These are phyloP conservation scores for Aradus depressus DNA, from an alignment of 2,888 invertebrate species.

Conservation along the genomic window DNA sequence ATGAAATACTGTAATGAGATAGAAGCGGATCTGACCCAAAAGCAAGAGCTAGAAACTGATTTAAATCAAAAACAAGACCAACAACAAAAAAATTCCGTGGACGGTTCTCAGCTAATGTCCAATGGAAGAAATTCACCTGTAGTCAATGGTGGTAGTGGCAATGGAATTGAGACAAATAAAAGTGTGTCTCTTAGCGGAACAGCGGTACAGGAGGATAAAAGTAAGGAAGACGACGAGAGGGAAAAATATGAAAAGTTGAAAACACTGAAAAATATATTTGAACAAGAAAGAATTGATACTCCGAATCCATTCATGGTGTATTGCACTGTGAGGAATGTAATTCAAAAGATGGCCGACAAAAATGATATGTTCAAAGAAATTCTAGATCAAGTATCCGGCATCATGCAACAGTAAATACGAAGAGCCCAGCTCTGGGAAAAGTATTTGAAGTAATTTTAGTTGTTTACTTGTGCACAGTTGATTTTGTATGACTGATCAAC, in stretches of 20 bases:
- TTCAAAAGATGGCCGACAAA: conserved; percentile 13
- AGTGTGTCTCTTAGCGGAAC: conserved; percentile 2
- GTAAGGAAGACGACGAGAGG: conserved; percentile 12
- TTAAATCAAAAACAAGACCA: conserved; percentile 1
- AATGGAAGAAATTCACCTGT: background rate
- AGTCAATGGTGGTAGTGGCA: background rate
- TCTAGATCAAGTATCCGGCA: conserved; percentile 2
- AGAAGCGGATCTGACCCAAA: conserved; percentile 16
- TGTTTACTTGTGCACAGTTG: too few relatives aligned
- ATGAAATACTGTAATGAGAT: conserved; percentile 25
- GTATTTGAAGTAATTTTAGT: too few relatives aligned
- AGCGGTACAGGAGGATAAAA: conserved; percentile 8
- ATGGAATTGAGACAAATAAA: conserved; percentile 5
- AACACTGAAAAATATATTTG: conserved; percentile 26
- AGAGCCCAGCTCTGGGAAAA: too few relatives aligned
- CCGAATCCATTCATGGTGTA: conserved; percentile 29
- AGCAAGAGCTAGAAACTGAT: too few relatives aligned
- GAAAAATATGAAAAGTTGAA: conserved; percentile 23
- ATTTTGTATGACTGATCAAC: too few relatives aligned
- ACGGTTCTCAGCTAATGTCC: too few relatives aligned
- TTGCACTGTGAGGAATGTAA: conserved; percentile 21
- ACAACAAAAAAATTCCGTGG: conserved; percentile 1
- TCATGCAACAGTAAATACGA: too few relatives aligned
- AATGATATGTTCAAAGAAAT: conserved; percentile 6
- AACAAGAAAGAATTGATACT: conserved; percentile 26